Base-by-base conservation (phyloP, 1,140 invertebrate genomes). In the Diabrotica undecimpunctata region DNA sequence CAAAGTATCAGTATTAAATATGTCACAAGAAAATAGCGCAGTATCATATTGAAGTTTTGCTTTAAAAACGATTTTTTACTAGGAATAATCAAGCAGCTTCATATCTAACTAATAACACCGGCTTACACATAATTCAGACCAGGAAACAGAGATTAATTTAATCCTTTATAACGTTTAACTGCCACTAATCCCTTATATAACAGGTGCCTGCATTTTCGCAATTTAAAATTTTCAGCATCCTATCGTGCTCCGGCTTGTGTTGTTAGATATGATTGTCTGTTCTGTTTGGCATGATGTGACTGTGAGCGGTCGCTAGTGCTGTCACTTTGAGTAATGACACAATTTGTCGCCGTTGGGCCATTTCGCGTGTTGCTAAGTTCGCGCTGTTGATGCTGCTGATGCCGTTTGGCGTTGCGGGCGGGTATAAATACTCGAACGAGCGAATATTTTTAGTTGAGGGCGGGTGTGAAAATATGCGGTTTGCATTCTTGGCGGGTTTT, bases 291-390 rank as follows among this genome's bases (percentile, higher is more conserved):
- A 62, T 11, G 41, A 59, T 67, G 66, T 67, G 66, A 67, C 62
- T 64, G 41, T 64, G 36, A 61, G 68, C 58, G 66, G 65, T 67
- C 55, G 56, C 41, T 70, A 67, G 66, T 59, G 54, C 11, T 61
- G 68, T 67, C 65, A 65, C 57, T 65, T 63, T 67, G 54, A 70
- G 65, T 70, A 70, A 70, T 67, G 68, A 70, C 66, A 67, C 66
- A 70, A 70, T 70, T 70, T 70, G 68, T 70, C 68, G 68, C 59
- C 61, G 61, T 61, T 66, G 64, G 62, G 62, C 62, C 41, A 46
- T 46, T 46, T 46, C 41, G 41, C 41, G 8, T 46, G 41, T 60
- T 54, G 57, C 65, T 60, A 69, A 69, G 65, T 67, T 41, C 62
- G 62, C 64, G 41, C 8, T 46, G 41, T 6, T 25, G 25, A 25